Percentiles rank a stretch among this genome's conserved stretches.
These are phyloP conservation scores for Dendrolimus pini DNA, from an alignment of 2,888 invertebrate species.

Conservation along the genomic window DNA sequence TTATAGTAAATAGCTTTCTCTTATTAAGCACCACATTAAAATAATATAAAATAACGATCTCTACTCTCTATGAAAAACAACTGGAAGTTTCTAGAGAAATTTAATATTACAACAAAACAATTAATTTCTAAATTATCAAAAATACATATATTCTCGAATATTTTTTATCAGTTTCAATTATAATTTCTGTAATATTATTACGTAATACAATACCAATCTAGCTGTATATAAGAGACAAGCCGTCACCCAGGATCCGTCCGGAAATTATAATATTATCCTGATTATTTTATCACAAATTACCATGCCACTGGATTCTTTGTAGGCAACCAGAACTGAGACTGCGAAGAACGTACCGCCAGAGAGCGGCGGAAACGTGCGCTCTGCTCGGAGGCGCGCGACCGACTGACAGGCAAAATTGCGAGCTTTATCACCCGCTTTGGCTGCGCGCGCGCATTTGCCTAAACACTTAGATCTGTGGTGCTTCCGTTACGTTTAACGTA, in stretches of 20 bases:
- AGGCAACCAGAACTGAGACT: conserved; percentile 33
- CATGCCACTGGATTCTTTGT: conserved; percentile 62
- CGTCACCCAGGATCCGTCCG: conserved; percentile 42
- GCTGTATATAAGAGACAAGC: conserved; percentile 40
- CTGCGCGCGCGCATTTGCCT: conserved; percentile 32
- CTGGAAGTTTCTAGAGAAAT: too few relatives aligned
- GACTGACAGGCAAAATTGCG: conserved; percentile 59
- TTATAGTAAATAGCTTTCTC: too few relatives aligned
- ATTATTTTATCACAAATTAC: conserved; percentile 56
- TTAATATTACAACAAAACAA: not conserved
- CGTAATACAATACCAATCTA: conserved; percentile 62
- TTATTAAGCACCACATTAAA: too few relatives aligned
- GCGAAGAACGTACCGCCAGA: conserved; percentile 21
- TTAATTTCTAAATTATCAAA: not conserved
- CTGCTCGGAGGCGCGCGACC: conserved; percentile 51
- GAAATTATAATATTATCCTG: conserved; percentile 37
- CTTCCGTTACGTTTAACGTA: conserved; percentile 52
- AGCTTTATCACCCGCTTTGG: conserved; percentile 52
- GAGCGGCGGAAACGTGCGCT: conserved; percentile 38
- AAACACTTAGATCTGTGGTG: conserved; percentile 59
- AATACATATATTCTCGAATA: not conserved
- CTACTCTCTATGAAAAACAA: too few relatives aligned
- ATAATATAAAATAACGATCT: too few relatives aligned
- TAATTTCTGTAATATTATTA: conserved; percentile 20
- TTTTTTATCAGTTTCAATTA: not conserved